Conservation (phyloP, 1,140 invertebrate species). For the Leptopilina boulardi region DNA sequence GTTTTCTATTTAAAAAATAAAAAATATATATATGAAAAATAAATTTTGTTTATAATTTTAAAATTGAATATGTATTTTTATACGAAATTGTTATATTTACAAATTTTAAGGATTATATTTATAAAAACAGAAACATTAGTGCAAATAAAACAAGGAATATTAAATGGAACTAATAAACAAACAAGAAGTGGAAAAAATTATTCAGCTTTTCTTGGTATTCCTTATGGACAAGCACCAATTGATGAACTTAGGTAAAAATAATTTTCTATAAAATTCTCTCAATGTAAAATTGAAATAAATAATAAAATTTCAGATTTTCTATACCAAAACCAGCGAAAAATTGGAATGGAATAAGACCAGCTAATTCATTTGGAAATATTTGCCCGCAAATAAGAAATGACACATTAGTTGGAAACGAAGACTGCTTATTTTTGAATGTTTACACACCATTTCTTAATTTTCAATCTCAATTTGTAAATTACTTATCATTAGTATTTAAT, state of each 20-base stretch:
- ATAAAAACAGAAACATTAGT: not conserved
- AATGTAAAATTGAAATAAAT: not conserved
- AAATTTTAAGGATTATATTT: not conserved
- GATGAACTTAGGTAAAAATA: not conserved
- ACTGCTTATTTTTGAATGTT: slow-evolving; percentile 37
- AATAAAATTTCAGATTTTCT: not conserved
- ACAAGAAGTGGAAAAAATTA: slow-evolving; percentile 7
- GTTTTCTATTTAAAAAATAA: too few relatives aligned
- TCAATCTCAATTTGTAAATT: not conserved
- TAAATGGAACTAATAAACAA: not conserved
- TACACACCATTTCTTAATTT: slow-evolving; percentile 14
- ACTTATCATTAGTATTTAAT: not conserved
- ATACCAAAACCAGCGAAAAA: not conserved
- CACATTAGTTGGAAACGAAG: not conserved
- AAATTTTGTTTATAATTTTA: too few relatives aligned
- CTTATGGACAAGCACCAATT: not conserved
- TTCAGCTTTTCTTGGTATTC: slow-evolving; percentile 11
- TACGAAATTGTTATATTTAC: not conserved
- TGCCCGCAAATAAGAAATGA: slow-evolving; percentile 8
- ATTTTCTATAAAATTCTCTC: not conserved
- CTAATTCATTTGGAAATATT: not conserved
- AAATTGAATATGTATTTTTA: not conserved
- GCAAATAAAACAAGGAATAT: not conserved
- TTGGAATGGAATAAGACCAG: not conserved
- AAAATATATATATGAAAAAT: too few relatives aligned